phyloP scores from a whole-genome alignment of 2,797 vertebrate species.

The Chelon labrosus region DNA sequence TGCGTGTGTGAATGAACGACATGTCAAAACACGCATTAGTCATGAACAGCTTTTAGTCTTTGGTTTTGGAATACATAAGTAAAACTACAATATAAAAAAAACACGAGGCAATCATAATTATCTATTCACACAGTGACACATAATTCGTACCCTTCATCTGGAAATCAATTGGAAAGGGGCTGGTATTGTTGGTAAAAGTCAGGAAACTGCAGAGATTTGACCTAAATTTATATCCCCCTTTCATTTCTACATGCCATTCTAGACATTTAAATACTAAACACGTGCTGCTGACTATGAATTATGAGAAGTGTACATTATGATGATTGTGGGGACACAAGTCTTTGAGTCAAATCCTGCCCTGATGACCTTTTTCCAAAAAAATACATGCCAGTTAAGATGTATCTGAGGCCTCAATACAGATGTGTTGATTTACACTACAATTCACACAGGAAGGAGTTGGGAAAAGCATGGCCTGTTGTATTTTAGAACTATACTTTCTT shows the following conservation, averaged over 20 bases:
- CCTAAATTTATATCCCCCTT: conserved; percentile 19
- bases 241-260: not conserved
- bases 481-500: not conserved
- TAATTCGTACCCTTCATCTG: not conserved
- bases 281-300: conserved; percentile 8
- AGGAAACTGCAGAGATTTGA: conserved; percentile 28
- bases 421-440: not conserved
- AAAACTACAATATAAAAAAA: not conserved
- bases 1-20: not conserved
- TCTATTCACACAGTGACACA: conserved; percentile 14
- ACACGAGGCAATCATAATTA: conserved; percentile 11
- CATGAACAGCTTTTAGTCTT: not conserved
- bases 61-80: not conserved
- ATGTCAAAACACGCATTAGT: not conserved
- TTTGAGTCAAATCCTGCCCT: too few species aligned
- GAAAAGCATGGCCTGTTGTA: not conserved
- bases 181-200: conserved; percentile 8
- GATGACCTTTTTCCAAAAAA: not conserved
- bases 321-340: not conserved
- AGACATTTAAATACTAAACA: not conserved
- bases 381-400: conserved; percentile 1
- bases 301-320: not conserved
- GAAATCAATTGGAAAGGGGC: not conserved
- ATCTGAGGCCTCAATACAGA: conserved; percentile 7
- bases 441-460: not conserved